Evolutionary conservation across 92 coral and sea anemone species (phyloP), one percentile per base, ranked within the genome.

Genomic region (Umimayanthus chanpuru): DNA sequence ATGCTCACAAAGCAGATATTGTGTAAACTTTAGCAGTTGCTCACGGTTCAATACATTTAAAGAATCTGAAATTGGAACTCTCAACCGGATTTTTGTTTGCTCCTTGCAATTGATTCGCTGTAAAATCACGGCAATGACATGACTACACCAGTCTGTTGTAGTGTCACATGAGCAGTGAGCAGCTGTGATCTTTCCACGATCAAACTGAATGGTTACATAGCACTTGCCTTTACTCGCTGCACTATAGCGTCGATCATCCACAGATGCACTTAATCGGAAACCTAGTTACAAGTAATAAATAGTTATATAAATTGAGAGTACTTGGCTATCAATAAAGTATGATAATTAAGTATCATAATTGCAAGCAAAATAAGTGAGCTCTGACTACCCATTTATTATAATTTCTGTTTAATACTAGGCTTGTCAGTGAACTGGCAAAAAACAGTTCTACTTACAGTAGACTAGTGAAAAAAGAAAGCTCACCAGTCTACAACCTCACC

Each of bases 161-260:
- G 79, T 74, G 9, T 93, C 93, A 76, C 99, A 96, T 0, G 97
- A 92, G 77, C 99, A 96, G 78, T 91, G 92, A 3, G 95, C 98
- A 28, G 98, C 93, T 14, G 97, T 96, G 79, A 96, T 96, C 81
- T 96, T 96, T 16, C 99, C 99, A 40, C 99, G 96, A 81, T 96
- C 99, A 90, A 95, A 96, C 85, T 92, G 93, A 30, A 96, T 89
- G 65, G 91, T 89, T 28, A 96, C 98, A 68, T 96, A 94, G 44
- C 55, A 32, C 81, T 90, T 90, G 30, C 74, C 81, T 15, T 81
- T 36, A 21, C 15, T 47, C 26, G 80, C 21, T 32, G 88, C 28
- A 36, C 90, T 53, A 80, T 74, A 38, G 6, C 87, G 89, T 23
- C 86, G 80, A 25, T 82, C 91, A 3, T 93, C 95, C 8, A 95